These are phyloP conservation scores for Chrysomallon squamiferum DNA, from an alignment of 1,140 invertebrate genomes.

Conservation along the genomic window DNA sequence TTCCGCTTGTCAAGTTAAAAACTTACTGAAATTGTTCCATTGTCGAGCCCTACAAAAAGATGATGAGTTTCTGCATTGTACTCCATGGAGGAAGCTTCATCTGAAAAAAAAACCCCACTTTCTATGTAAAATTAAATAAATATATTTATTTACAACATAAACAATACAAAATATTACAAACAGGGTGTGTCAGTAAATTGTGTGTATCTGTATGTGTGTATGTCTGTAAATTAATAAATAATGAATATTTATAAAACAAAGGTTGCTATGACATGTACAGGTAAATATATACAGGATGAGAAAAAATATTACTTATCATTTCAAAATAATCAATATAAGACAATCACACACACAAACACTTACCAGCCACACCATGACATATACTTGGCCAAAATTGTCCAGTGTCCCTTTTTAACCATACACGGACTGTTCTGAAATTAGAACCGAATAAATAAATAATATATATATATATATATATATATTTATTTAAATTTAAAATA, in stretches of 20 bases:
- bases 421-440: conserved; percentile 83
- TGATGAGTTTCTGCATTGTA: conserved; percentile 84
- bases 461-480: no score
- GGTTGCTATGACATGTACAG: neutral
- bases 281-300: neutral
- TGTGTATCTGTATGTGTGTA: neutral
- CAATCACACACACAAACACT: no score
- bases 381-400: conserved; percentile 99
- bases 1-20: no score
- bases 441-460: no score
- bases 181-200: neutral
- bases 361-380: conserved; percentile 89
- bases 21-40: conserved; percentile 83
- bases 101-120: conserved; percentile 34
- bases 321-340: neutral
- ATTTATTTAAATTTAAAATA: no score
- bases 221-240: no score
- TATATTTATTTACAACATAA: neutral
- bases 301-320: neutral
- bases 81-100: conserved; percentile 77
- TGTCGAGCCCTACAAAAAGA: conserved; percentile 94
- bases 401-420: conserved; percentile 97
- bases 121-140: no score
- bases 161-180: neutral
- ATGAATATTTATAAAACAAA: no score